Evolutionary conservation across 2,888 invertebrate genomes (phyloP), one percentile per base, ranked within the genome.

Genomic region (Ganaspis brasiliensis): DNA sequence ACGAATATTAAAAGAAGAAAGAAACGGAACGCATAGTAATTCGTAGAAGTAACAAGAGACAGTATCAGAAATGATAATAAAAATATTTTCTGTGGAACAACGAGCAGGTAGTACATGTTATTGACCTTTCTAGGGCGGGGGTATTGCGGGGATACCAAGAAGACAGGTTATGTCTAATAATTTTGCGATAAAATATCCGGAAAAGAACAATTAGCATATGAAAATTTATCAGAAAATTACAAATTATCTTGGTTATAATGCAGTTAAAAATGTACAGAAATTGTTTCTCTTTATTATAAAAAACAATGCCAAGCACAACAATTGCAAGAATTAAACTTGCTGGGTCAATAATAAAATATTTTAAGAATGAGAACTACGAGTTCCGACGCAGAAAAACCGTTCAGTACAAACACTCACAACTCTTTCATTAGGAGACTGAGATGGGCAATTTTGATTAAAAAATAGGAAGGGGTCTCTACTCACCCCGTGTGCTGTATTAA

Each of bases 401-500:
- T 45, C 63, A 61, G 70, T n/a, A 76, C 71, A 59, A 37, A 61
- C 10, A 67, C 8, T 35, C 52, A 45, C 10, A 70, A 45, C 40
- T 26, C 35, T 73, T 63, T 59, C 59, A 37, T 16, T 19, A n/a
- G 21, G 35, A 9, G 9, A 55, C 59, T 70, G 8, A 67, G 67
- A 45, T 19, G 2, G 12, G 21, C 1, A 14, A 45, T 10, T 21
- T 1, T 59, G 16, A 24, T 35, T 6, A 70, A 31, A 56, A 26
- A 71, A 67, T 19, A 24, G 12, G 31, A 55, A 67, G 24, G 12
- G 14, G 5, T 26, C 74, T 82, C 31, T 90, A 94, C 95, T 96
- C 93, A 96, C 96, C 93, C 95, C 95, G 93, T 94, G 91, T 92
- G 95, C 93, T 92, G 95, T 94, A 93, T 96, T 95, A 93, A 96